Base-by-base conservation (phyloP, 2,797 vertebrate genomes). In the Danionella dracula region DNA sequence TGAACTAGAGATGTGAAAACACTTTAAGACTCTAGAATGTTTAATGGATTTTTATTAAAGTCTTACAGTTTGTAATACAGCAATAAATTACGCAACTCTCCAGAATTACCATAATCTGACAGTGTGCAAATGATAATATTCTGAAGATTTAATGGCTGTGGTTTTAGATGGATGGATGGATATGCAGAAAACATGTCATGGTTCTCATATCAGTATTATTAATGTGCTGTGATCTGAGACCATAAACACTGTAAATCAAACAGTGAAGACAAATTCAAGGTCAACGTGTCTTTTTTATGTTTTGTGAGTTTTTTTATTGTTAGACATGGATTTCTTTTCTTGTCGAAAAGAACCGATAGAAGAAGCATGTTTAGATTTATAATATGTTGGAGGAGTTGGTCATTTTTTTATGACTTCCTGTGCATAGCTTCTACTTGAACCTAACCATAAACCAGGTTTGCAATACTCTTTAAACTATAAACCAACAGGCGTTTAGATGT, bases 11-110 rank as follows among this genome's bases (percentile, higher is more conserved):
- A n/a, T n/a, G n/a, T n/a, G 10, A 65, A 35, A 45, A 65, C 62
- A 65, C n/a, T n/a, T n/a, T 38, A 50, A 15, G 41, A 64, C 46
- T 60, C 23, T 4, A 37, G 41, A 44, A 71, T 34, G 20, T 56
- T n/a, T 54, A 38, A 56, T 27, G 44, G 17, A 49, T 48, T 10
- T 35, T 19, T 31, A 46, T 15, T 53, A 53, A 34, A 7, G 12
- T 53, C 35, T 20, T 1, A 3, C 15, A 19, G 20, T 49, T 40
- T 19, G 23, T 38, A 69, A 55, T 42, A 55, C 1, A 0, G 19
- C 32, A 3, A 48, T 46, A 31, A 41, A 48, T 66, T 23, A 1
- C 15, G 41, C 63, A 48, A 60, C 59, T 60, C 1, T 0, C 59
- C 29, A n/a, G 8, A 23, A 40, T 57, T 62, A 42, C 42, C 50